These are phyloP conservation scores for Lithophane semibrunnea DNA, from an alignment of 2,888 invertebrate genomes.

Conservation along the genomic window DNA sequence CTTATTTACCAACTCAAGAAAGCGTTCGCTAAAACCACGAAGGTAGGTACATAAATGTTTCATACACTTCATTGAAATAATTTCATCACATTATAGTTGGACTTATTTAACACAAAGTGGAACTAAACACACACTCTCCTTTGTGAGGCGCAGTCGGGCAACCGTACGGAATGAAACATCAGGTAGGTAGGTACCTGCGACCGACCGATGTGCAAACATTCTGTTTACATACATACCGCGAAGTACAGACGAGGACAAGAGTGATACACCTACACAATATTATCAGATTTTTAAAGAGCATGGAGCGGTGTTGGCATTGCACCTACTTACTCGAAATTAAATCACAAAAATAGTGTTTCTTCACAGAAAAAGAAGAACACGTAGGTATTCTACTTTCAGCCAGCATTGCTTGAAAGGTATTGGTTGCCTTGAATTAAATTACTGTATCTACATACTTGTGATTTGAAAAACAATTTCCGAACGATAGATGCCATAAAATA, in stretches of 20 bases:
- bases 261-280: slow-evolving; percentile 27
- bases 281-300: background rate
- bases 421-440: too few species aligned
- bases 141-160: slow-evolving; percentile 61
- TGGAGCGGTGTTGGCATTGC: background rate
- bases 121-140: slow-evolving; percentile 52
- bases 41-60: background rate
- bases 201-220: slow-evolving; percentile 67
- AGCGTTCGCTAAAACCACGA: background rate
- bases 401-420: too few species aligned
- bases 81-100: slow-evolving; percentile 34
- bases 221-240: slow-evolving; percentile 66
- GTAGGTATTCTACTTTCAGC: too few species aligned
- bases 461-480: too few species aligned
- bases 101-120: slow-evolving; percentile 35
- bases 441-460: too few species aligned
- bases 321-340: background rate
- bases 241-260: slow-evolving; percentile 47
- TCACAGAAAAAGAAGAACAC: background rate
- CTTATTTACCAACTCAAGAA: background rate
- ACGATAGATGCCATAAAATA: too few species aligned
- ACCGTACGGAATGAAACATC: slow-evolving; percentile 64
- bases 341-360: background rate
- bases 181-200: slow-evolving; percentile 65
- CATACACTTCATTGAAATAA: slow-evolving; percentile 34